These are phyloP conservation scores for Charina bottae DNA, from an alignment of 2,113 vertebrate species.

Conservation along the genomic window DNA sequence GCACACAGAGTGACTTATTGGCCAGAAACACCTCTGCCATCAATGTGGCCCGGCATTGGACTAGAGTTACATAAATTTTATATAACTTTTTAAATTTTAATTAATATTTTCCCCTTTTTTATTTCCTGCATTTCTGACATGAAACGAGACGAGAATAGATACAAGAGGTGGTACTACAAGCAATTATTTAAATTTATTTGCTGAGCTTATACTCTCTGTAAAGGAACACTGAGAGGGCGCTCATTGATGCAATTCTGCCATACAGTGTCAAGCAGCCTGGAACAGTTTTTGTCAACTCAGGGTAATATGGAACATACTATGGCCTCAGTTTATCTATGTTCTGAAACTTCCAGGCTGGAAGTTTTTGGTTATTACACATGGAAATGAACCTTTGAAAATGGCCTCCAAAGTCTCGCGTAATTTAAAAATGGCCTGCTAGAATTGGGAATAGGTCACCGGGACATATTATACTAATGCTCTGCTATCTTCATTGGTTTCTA, in stretches of 20 bases:
- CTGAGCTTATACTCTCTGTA: background rate
- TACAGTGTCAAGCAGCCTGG: background rate
- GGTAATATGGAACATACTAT: background rate
- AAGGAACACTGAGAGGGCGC: background rate
- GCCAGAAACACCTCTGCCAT: too few relatives aligned
- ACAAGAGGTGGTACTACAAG: background rate
- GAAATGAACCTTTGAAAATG: background rate
- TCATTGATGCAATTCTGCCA: background rate
- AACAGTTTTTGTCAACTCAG: background rate
- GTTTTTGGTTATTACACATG: background rate
- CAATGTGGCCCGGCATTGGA: too few relatives aligned
- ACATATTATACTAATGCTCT: background rate
- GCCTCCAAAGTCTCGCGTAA: background rate
- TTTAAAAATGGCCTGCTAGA: background rate
- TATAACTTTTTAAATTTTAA: too few relatives aligned
- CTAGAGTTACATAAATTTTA: too few relatives aligned
- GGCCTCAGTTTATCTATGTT: background rate
- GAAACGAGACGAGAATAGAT: too few relatives aligned
- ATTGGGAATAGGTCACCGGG: background rate
- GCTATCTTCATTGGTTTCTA: background rate
- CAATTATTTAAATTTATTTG: background rate
- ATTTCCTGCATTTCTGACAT: too few relatives aligned
- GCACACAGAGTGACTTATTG: too few relatives aligned
- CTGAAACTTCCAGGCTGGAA: background rate
- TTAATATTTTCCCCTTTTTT: too few relatives aligned